Evolutionary conservation across 2,113 vertebrate genomes (phyloP).

Genomic region (Aptenodytes forsteri): DNA sequence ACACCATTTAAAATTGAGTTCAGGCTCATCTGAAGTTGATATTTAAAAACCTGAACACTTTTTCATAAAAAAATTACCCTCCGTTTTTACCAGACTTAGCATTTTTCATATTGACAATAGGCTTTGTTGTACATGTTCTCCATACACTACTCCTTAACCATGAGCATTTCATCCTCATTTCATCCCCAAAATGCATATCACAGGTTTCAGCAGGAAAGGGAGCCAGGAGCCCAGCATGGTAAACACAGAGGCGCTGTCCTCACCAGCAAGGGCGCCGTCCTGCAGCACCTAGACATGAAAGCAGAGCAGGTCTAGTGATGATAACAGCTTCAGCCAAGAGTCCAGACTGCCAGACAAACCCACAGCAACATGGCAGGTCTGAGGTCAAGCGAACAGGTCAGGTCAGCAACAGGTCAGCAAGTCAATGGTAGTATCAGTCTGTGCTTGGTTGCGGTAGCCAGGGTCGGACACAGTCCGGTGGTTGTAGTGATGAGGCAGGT

Average conservation of each 20-base stretch:
- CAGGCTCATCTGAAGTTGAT: background rate
- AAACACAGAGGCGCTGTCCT: background rate
- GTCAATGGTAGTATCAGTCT: background rate
- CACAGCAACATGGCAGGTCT: rapidly evolving
- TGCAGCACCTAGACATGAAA: background rate
- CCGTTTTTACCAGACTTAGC: background rate
- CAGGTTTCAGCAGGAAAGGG: background rate
- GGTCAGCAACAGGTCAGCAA: background rate
- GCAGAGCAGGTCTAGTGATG: background rate
- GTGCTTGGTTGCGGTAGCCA: background rate
- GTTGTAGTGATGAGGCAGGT: background rate
- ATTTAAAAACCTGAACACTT: background rate
- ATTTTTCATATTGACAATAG: background rate
- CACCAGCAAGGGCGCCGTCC: background rate
- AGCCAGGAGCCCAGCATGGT: rapidly evolving
- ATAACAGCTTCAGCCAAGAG: background rate
- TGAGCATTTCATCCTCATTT: background rate
- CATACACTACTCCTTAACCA: background rate
- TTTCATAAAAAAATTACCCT: background rate
- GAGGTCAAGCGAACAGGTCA: background rate
- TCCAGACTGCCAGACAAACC: background rate
- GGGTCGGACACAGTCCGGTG: background rate
- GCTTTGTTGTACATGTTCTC: rapidly evolving
- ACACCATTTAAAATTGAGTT: background rate
- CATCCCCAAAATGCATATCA: background rate